A percentile compares a stretch with the other conserved stretches of the same genome.
These are phyloP conservation scores for Gonioctena quinquepunctata DNA, from an alignment of 1,140 invertebrate species.

Conservation along the genomic window DNA sequence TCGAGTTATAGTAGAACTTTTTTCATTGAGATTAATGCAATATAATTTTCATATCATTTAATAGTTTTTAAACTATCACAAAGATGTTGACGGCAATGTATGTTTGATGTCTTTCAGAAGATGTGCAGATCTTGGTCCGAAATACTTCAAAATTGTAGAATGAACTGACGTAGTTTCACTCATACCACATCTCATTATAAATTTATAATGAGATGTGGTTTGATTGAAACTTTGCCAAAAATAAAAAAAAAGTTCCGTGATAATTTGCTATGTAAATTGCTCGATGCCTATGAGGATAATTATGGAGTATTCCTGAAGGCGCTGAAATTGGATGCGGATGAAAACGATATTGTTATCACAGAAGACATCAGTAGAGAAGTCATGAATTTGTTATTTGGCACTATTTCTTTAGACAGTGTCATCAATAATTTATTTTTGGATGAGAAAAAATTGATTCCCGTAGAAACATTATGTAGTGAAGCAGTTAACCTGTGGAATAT, in stretches of 20 bases:
- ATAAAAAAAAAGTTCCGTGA: constrained; percentile 58
- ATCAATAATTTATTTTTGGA: constrained; percentile 31
- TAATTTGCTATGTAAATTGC: constrained; percentile 67
- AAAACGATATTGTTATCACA: constrained; percentile 53
- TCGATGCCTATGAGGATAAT: constrained; percentile 64
- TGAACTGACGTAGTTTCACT: no score
- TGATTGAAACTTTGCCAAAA: constrained; percentile 66
- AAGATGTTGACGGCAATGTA: constrained; percentile 57
- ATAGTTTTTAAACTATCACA: constrained; percentile 24
- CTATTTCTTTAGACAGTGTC: constrained; percentile 21
- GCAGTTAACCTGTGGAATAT: constrained; percentile 65
- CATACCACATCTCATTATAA: no score
- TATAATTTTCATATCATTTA: no score
- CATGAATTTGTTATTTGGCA: constrained; percentile 56
- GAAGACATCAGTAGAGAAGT: constrained; percentile 52
- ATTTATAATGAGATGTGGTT: constrained; percentile 68
- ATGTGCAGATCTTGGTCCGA: constrained; percentile 71
- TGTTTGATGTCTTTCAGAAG: constrained; percentile 71
- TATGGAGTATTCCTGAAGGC: constrained; percentile 65
- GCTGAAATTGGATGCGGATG: constrained; percentile 65
- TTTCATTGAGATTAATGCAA: no score
- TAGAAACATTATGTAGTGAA: constrained; percentile 58
- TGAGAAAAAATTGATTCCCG: constrained; percentile 33
- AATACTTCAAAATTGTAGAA: constrained; percentile 70
- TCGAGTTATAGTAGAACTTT: background rate